Conservation (phyloP, 2,113 vertebrate genomes). For the Eleginops maclovinus region DNA sequence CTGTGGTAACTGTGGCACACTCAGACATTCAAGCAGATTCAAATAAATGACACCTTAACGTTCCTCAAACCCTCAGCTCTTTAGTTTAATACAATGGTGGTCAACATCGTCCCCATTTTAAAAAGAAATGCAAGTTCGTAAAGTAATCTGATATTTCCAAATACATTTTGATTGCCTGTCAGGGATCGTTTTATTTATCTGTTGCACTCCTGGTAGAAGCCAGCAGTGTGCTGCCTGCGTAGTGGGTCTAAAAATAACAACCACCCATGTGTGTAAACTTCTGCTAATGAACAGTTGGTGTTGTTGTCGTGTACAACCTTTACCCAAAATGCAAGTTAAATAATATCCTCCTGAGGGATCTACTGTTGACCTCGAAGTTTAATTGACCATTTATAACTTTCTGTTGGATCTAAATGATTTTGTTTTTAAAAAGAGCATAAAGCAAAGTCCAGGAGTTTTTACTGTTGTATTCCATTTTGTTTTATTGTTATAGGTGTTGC, state of each 20-base stretch:
- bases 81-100: neutral
- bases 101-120: neutral
- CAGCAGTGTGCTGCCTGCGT: slow-evolving; percentile 15
- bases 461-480: neutral
- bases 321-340: neutral
- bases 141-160: neutral
- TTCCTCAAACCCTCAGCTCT: neutral
- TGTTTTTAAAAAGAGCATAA: neutral
- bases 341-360: neutral
- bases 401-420: neutral
- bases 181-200: neutral
- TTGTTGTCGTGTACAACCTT: neutral
- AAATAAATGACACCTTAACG: neutral
- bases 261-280: neutral
- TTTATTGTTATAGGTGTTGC: neutral
- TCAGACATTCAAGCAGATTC: neutral
- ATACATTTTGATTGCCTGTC: neutral
- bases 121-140: neutral
- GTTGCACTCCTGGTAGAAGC: neutral
- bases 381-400: neutral
- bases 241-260: slow-evolving; percentile 30
- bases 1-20: neutral
- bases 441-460: neutral
- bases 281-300: neutral
- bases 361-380: neutral